phyloP scores from a whole-genome alignment of 2,888 invertebrate genomes.

The Chymomyza fuscimana region DNA sequence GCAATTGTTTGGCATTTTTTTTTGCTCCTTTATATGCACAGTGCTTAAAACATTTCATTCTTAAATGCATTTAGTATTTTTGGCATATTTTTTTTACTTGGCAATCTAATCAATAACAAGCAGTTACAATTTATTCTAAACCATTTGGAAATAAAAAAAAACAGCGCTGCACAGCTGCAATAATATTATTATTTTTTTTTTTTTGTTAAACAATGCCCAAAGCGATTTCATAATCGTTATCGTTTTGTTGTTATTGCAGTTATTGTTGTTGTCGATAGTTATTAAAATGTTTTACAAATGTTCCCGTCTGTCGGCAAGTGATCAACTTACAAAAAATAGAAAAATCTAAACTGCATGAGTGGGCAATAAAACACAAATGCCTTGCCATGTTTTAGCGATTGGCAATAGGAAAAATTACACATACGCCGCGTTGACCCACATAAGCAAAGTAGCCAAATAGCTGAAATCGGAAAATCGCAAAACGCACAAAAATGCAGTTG shows the following conservation, averaged over 20 bases:
- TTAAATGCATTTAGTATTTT: not conserved
- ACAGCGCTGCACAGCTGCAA: not conserved
- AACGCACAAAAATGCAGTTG: constrained; percentile 14
- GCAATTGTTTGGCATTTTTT: too few relatives aligned
- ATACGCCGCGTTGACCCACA: constrained; percentile 61
- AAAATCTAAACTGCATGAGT: constrained; percentile 10
- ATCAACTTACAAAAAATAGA: constrained; percentile 25
- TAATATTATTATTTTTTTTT: not conserved
- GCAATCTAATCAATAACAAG: not conserved
- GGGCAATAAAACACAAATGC: constrained; percentile 47
- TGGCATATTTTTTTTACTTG: not conserved
- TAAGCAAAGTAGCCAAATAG: constrained; percentile 17
- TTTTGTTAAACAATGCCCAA: not conserved
- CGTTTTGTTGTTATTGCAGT: constrained; percentile 33
- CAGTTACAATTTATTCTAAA: not conserved
- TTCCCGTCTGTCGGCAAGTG: constrained; percentile 53
- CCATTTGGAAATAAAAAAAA: not conserved
- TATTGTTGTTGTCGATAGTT: constrained; percentile 59
- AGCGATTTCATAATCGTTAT: constrained; percentile 22
- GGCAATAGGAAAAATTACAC: constrained; percentile 44
- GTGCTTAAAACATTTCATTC: not conserved
- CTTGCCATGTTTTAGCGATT: constrained; percentile 35
- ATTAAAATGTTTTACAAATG: constrained; percentile 74
- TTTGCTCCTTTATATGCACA: too few relatives aligned
- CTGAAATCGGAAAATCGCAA: constrained; percentile 13